Conservation (phyloP, 2,797 vertebrate genomes). For the Acanthurus tractus region DNA sequence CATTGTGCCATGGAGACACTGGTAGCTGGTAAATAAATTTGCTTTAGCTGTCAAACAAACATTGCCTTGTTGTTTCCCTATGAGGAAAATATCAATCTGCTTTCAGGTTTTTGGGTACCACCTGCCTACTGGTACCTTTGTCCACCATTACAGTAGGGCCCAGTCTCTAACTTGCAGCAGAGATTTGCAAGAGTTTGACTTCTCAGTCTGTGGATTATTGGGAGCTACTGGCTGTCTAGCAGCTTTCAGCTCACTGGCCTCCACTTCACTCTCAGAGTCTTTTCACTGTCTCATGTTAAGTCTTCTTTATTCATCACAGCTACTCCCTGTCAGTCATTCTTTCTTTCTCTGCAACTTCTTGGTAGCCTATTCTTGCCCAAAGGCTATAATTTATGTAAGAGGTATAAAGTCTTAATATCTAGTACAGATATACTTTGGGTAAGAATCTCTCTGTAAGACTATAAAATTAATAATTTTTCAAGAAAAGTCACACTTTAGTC, state of each 20-base stretch:
- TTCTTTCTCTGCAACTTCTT: background rate
- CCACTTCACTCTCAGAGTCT: background rate
- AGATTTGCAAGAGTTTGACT: conserved; percentile 31
- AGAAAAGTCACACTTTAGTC: background rate
- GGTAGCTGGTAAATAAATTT: conserved; percentile 67
- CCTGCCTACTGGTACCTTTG: conserved; percentile 47
- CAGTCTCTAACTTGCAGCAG: conserved; percentile 7
- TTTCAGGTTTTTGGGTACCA: conserved; percentile 75
- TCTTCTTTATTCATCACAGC: background rate
- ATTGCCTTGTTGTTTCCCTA: conserved; percentile 68
- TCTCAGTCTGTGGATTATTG: conserved; percentile 20
- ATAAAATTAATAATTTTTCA: background rate
- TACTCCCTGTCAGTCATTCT: background rate
- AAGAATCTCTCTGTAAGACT: background rate
- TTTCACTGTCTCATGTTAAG: background rate
- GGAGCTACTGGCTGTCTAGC: conserved; percentile 29
- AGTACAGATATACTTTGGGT: background rate
- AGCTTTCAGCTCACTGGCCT: conserved; percentile 10
- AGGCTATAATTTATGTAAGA: background rate
- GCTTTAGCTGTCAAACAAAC: conserved; percentile 70
- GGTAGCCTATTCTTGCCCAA: background rate
- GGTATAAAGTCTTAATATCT: background rate
- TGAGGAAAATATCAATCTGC: conserved; percentile 63
- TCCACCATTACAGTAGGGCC: conserved; percentile 21
- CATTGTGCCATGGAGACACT: conserved; percentile 63